Evolutionary conservation across 2,113 vertebrate genomes (phyloP), one percentile per base, ranked within the genome.

Genomic region (Ancistrus triradiatus): DNA sequence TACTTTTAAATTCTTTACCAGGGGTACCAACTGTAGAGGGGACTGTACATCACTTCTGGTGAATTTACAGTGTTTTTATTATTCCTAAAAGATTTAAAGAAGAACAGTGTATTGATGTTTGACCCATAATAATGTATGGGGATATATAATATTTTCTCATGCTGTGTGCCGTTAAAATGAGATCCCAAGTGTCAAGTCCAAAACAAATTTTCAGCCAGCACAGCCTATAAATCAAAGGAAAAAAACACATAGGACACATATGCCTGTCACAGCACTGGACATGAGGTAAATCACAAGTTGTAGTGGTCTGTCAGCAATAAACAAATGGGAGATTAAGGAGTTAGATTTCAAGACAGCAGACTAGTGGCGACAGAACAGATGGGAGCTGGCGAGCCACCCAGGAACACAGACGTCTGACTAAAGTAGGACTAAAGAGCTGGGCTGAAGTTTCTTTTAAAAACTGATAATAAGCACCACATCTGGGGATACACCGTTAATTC

Each of bases 201-300:
- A 78, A 78, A 78, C 68, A 79, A 64, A 76, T 79, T 68, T 69
- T 27, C 21, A 59, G 1, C 68, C 59, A 35, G 62, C 56, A 0
- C 0, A 47, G 18, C 67, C 68, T 79, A 59, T 77, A 75, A 81
- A 66, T 78, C 52, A 61, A 40, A 13, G 7, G 42, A 35, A 72
- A 72, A 74, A 42, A 56, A 69, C 71, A 63, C 62, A 75, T 19
- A 13, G 57, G 66, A 63, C 51, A 66, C 66, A 71, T 67, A 67
- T 59, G 13, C 51, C 3, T 37, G 37, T 57, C 80, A 66, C 51
- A 27, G 28, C 50, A 77, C 56, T 43, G 61, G 62, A 49, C 71
- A 33, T 52, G 59, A 59, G 35, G 38, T 60, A 81, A 85, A 82
- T 81, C 70, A 59, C 56, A 56, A 18, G 69, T 81, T 74, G 66